Evolutionary conservation across 2,113 vertebrate species (phyloP).

Genomic region (Eptatretus burgeri): DNA sequence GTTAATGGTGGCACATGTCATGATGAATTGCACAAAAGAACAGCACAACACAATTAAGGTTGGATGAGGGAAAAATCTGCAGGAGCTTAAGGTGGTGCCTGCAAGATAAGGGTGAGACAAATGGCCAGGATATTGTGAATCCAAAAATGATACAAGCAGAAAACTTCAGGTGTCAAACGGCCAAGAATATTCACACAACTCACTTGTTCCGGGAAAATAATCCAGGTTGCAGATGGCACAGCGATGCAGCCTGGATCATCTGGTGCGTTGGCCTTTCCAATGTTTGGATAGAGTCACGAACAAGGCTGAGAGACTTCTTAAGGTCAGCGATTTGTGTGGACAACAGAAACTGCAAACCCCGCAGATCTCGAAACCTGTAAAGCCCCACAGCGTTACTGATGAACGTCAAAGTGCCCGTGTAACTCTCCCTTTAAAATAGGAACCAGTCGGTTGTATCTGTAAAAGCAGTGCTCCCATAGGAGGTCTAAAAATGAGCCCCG

Average conservation of each 20-base stretch:
- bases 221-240: slow-evolving; percentile 57
- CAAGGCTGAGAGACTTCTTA: slow-evolving; percentile 51
- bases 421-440: no score
- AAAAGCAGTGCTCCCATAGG: no score
- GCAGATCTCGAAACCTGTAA: slow-evolving; percentile 50
- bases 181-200: slow-evolving; percentile 11
- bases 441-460: no score
- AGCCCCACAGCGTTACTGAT: neutral
- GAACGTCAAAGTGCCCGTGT: no score
- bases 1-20: neutral
- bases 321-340: slow-evolving; percentile 57
- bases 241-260: slow-evolving; percentile 56
- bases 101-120: no score
- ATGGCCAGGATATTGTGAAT: no score
- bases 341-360: slow-evolving; percentile 58
- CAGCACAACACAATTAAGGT: neutral
- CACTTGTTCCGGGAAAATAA: slow-evolving; percentile 81
- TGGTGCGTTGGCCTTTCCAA: slow-evolving; percentile 54
- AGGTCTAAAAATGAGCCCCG: no score
- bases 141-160: no score
- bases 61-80: neutral
- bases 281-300: slow-evolving; percentile 54
- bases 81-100: no score
- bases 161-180: neutral
- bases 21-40: neutral